phyloP scores from a whole-genome alignment of 2,797 vertebrate genomes.

The Tenualosa ilisha region DNA sequence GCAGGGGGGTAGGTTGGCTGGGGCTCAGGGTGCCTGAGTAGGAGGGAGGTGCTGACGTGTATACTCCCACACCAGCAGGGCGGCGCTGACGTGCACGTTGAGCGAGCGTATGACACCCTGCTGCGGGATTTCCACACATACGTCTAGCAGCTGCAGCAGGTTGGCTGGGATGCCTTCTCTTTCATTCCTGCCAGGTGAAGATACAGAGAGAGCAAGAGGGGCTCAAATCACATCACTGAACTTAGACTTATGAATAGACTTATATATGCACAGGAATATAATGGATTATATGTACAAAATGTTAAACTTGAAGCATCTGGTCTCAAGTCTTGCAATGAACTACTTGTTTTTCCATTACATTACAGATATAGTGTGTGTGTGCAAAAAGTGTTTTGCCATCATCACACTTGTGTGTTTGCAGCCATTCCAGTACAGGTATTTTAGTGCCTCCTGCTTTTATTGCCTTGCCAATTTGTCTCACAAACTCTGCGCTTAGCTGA shows the following conservation, averaged over 20 bases:
- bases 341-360: not conserved
- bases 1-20: not conserved
- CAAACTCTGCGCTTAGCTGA: not conserved
- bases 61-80: conserved; percentile 96
- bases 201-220: not conserved
- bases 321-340: not conserved
- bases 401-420: too few relatives aligned
- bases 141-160: conserved; percentile 89
- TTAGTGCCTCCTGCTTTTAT: too few relatives aligned
- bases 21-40: conserved; percentile 20
- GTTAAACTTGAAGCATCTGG: not conserved
- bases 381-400: too few relatives aligned
- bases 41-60: conserved; percentile 81
- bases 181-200: conserved; percentile 78
- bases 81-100: conserved; percentile 94
- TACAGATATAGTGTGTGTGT: not conserved
- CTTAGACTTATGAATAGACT: too few relatives aligned
- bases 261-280: not conserved
- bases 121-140: conserved; percentile 96
- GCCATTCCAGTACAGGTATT: too few relatives aligned
- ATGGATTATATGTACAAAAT: not conserved
- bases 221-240: not conserved
- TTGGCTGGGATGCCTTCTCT: conserved; percentile 92
- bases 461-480: too few relatives aligned
- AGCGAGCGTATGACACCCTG: conserved; percentile 92